Base-by-base conservation (phyloP, 1,140 invertebrate species). In the Heliconius melpomene region DNA sequence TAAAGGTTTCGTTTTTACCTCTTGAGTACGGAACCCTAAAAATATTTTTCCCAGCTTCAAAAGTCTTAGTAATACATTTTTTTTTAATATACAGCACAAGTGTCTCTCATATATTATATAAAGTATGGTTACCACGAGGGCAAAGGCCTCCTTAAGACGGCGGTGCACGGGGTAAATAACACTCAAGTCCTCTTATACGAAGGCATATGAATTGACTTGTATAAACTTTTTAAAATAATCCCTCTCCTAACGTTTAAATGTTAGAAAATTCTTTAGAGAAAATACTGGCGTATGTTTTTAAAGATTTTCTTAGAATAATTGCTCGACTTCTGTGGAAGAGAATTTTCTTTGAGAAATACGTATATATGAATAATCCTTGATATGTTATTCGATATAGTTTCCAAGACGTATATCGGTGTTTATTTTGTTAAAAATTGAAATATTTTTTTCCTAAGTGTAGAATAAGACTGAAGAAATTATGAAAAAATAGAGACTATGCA, bases 191-290 rank as follows among this genome's bases (percentile, higher is more conserved):
- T 66, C 60, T 66, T 2, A 66, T 29, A 66, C 20, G 23, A 2
- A 26, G 60, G 60, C 60, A 23, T 66, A 66, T 26, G 60, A 66
- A 66, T 66, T 66, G 60, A 66, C 60, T 66, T 66, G 60, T 66
- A 66, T 66, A 66, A 66, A 66, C 60, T 66, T 29, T 66, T 66
- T 66, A 66, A 66, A 66, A 66, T 66, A 66, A 66, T 66, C 60
- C 60, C 60, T 29, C 60, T 66, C 13, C 26, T 66, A 16, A 29
- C 60, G 23, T 66, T 66, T 66, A 66, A 66, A 66, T 66, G 60
- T 66, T 16, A 66, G 26, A 66, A 66, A 66, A 66, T 66, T 23
- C 23, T 66, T 66, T 26, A 66, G 26, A 66, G 9, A 26, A 66
- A 16, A 66, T 29, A 26, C 3, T 26, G 9, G 26, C 29, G n/a